phyloP scores from a whole-genome alignment of 2,888 invertebrate species.

The Syritta pipiens region DNA sequence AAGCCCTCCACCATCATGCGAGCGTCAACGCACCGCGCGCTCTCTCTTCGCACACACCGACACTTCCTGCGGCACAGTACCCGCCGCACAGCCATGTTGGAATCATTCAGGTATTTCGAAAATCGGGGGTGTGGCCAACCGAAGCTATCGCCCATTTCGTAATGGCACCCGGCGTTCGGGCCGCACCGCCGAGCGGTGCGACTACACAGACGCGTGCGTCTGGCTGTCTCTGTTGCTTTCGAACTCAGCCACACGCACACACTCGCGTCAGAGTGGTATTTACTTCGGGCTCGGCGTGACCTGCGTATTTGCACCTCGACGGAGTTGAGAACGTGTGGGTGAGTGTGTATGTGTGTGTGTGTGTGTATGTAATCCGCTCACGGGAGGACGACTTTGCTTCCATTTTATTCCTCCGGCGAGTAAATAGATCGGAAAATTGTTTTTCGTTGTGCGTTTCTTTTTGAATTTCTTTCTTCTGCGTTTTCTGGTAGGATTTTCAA shows the following conservation, averaged over 20 bases:
- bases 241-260: constrained; percentile 30
- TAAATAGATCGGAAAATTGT: constrained; percentile 60
- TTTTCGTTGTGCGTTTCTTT: constrained; percentile 24
- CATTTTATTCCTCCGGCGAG: constrained; percentile 50
- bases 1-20: constrained; percentile 10
- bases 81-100: constrained; percentile 77
- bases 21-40: constrained; percentile 6
- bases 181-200: constrained; percentile 47
- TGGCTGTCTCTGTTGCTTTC: constrained; percentile 66
- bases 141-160: constrained; percentile 72
- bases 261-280: constrained; percentile 25
- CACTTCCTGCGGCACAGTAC: constrained; percentile 26
- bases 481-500: constrained; percentile 29
- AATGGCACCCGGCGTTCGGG: constrained; percentile 71
- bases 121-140: constrained; percentile 76
- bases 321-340: constrained; percentile 18
- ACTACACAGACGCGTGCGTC: constrained; percentile 60
- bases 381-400: constrained; percentile 47
- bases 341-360: constrained; percentile 11
- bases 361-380: constrained; percentile 26
- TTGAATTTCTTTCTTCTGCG: neutral
- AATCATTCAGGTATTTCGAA: constrained; percentile 79
- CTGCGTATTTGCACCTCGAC: constrained; percentile 60
- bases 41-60: constrained; percentile 66
- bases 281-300: constrained; percentile 54